Base-by-base conservation (phyloP, 2,888 invertebrate genomes). In the Metopia argyrocephala region DNA sequence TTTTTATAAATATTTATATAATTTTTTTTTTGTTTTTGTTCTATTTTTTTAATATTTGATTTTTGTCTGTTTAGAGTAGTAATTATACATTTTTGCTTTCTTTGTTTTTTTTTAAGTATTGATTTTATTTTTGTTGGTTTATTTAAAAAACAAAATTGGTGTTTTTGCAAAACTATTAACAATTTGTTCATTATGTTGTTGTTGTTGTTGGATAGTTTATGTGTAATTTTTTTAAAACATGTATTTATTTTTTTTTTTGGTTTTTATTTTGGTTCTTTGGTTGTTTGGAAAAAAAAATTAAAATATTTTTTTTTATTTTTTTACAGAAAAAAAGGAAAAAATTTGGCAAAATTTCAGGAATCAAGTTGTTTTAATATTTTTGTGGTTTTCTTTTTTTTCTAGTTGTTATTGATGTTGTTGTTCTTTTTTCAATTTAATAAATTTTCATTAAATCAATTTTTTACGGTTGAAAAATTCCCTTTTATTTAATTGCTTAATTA, bases 331-430 rank as follows among this genome's bases (percentile, higher is more conserved):
- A 78, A 80, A 73, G 54, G 79, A 82, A 83, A 84, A 82, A 84
- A 83, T 84, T 84, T 84, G 84, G 84, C 84, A 83, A 82, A 79
- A 83, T 79, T 84, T 82, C 83, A 84, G 84, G 82, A 84, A 84
- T 83, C 83, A 78, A 70, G 81, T 81, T 81, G 74, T 73, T 74
- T 70, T 56, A 68, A 12, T 12, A 38, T 12, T 38, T 38, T 38
- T 15, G 9, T 38, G 74, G 78, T 38, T 81, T 69, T 80, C 66
- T 71, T 68, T 64, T 75, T 57, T 31, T 38, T 78, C 23, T 61
- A 68, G 52, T 61, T 31, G 28, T 21, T 31, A n/a, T 31, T 31
- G 31, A 12, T 31, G 31, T 12, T 12, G 31, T 12, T 0, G 7
- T 31, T 31, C 12, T 12, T 31, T 12, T 31, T 31, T 31, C 31